Percentiles rank a stretch among this genome's conserved stretches.
phyloP scores from a whole-genome alignment of 1,140 invertebrate genomes.

The Pseudobourletiella spinata region DNA sequence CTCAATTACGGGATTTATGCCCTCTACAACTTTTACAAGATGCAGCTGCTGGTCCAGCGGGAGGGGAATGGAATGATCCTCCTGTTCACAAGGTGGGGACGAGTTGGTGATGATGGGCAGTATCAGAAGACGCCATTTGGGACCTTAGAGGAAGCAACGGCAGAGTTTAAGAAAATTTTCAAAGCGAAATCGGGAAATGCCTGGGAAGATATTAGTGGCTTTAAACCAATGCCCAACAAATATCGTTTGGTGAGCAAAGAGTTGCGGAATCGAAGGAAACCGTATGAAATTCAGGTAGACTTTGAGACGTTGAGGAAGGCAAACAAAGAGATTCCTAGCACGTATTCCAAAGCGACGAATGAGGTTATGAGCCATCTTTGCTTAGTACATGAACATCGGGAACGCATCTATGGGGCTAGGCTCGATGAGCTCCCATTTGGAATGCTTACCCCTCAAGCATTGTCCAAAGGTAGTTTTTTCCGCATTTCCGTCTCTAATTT shows the following conservation, averaged over 20 bases:
- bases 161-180: conserved; percentile 49
- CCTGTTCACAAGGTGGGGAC: conserved; percentile 49
- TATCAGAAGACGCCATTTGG: conserved; percentile 48
- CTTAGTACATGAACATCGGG: neutral
- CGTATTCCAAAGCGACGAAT: neutral
- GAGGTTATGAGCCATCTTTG: conserved; percentile 34
- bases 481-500: no score
- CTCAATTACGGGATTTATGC: conserved; percentile 42
- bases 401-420: neutral
- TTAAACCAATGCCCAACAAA: conserved; percentile 41
- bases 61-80: conserved; percentile 45
- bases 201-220: conserved; percentile 44
- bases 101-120: conserved; percentile 45
- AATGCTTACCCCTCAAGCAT: conserved; percentile 2
- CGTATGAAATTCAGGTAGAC: conserved; percentile 40
- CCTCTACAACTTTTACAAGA: conserved; percentile 50
- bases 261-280: conserved; percentile 32
- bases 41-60: conserved; percentile 43
- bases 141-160: conserved; percentile 42
- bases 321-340: neutral
- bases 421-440: conserved; percentile 14
- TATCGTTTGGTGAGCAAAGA: conserved; percentile 43
- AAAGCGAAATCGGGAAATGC: conserved; percentile 47
- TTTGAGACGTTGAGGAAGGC: conserved; percentile 25
- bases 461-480: conserved; percentile 19